Base-by-base conservation (phyloP, 2,888 invertebrate genomes). In the Nasonovia ribisnigri region DNA sequence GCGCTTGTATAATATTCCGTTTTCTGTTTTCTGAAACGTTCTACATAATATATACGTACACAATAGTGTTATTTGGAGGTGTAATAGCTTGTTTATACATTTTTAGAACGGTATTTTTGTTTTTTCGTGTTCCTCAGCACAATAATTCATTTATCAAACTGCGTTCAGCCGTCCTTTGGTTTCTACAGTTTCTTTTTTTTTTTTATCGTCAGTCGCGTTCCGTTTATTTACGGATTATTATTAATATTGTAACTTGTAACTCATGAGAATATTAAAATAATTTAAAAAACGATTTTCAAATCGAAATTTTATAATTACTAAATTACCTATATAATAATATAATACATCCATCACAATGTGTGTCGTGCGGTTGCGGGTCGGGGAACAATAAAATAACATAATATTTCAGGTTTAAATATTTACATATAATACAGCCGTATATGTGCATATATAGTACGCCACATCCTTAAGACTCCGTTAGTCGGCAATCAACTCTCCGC, bases 21-120 rank as follows among this genome's bases (percentile, higher is more conserved):
- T 57, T 86, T 46, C 77, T 48, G 43, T 91, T 57, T 86, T 46
- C 77, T 48, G 43, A 54, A 88, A 88, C n/a, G 43, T n/a, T 24
- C 13, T 51, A 89, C 51, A 54, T 88, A 54, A 54, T 54, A 54
- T 24, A 54, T n/a, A 90, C 36, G 42, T 1, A 43, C 13, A 57
- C 16, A 29, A 60, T 51, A 77, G 36, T 24, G 77, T 51, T 84
- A 42, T 84, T 24, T 16, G n/a, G 46, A 60, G 43, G 48, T 84
- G 84, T 91, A 91, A 91, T 51, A 54, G 42, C n/a, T 91, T 42
- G 84, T 84, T 91, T 91, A 54, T 84, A 91, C 77, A 26, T 77
- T 51, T 90, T 90, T 29, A 26, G 26, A 90, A 60, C 67, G 11
- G 48, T 13, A 11, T 51, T 36, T 90, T 10, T 48, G 6, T 43